Percentiles rank a stretch among this genome's conserved stretches.
phyloP scores from a whole-genome alignment of 1,140 invertebrate genomes.

The Drosophila auraria region DNA sequence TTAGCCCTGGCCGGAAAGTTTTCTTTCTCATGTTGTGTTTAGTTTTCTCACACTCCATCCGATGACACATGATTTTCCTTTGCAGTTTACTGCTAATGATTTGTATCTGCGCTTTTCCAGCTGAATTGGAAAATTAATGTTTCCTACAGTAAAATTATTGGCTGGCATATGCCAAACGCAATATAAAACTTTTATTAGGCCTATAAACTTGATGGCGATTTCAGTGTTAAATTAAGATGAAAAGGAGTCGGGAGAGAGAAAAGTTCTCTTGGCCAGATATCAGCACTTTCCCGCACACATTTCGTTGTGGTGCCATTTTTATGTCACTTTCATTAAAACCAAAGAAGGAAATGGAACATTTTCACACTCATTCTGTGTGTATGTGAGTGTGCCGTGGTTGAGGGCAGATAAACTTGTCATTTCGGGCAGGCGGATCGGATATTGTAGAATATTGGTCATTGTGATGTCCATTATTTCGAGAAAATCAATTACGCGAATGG shows the following conservation, averaged over 20 bases:
- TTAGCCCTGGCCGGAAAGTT: constrained; percentile 41
- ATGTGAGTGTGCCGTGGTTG: constrained; percentile 21
- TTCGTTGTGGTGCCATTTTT: constrained; percentile 32
- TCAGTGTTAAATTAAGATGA: constrained; percentile 23
- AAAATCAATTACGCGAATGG: constrained; percentile 52
- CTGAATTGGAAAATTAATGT: constrained; percentile 69
- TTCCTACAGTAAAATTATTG: constrained; percentile 41
- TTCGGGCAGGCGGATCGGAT: constrained; percentile 25
- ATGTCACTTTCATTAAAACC: constrained; percentile 46
- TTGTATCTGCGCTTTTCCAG: constrained; percentile 27
- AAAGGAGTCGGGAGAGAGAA: background rate
- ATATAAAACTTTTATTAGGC: constrained; percentile 62
- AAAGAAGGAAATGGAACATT: constrained; percentile 42
- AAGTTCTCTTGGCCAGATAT: constrained; percentile 10
- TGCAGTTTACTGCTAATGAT: constrained; percentile 47
- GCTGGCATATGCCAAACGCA: constrained; percentile 24
- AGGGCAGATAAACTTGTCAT: constrained; percentile 45
- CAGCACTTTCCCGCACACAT: background rate
- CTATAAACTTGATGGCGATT: constrained; percentile 62
- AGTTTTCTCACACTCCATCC: constrained; percentile 3
- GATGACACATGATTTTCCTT: constrained; percentile 61
- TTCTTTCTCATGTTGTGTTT: constrained; percentile 5
- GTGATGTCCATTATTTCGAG: constrained; percentile 41
- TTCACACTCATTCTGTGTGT: constrained; percentile 3
- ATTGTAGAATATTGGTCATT: constrained; percentile 47